Evolutionary conservation across 1,140 invertebrate species (phyloP).

Genomic region (Adoxophyes honmai): DNA sequence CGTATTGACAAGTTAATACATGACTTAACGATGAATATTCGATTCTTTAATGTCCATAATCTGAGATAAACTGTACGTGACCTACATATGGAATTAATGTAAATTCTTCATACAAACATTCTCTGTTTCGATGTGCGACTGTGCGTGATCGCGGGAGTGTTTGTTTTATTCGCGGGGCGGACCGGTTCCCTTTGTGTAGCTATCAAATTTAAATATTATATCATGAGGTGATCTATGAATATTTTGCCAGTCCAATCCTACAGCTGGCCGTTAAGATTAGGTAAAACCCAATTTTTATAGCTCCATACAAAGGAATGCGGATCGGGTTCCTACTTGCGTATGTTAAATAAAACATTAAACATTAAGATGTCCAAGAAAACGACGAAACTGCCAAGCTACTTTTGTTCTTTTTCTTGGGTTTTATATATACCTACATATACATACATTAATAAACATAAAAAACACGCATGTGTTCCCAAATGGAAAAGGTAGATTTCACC

Average conservation of each 20-base stretch:
- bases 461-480: too few species aligned
- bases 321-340: constrained; percentile 30
- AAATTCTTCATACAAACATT: not conserved
- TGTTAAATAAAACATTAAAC: constrained; percentile 10
- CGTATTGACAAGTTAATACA: too few species aligned
- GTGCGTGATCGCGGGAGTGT: not conserved
- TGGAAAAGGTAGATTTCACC: too few species aligned
- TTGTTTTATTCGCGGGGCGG: not conserved
- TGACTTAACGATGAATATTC: too few species aligned
- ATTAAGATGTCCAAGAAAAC: too few species aligned
- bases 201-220: constrained; percentile 7
- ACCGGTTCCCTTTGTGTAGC: not conserved
- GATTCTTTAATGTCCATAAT: too few species aligned
- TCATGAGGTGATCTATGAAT: constrained; percentile 13
- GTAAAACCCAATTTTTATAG: constrained; percentile 37
- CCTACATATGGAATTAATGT: not conserved
- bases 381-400: not conserved
- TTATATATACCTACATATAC: too few species aligned
- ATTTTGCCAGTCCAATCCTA: not conserved
- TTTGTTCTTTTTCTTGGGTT: too few species aligned
- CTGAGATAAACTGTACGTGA: not conserved
- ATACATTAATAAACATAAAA: too few species aligned
- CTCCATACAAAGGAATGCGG: constrained; percentile 33
- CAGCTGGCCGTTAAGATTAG: constrained; percentile 20
- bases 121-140: constrained; percentile 1